Evolutionary conservation across 1,140 invertebrate genomes (phyloP).

Genomic region (Anoplophora glabripennis): DNA sequence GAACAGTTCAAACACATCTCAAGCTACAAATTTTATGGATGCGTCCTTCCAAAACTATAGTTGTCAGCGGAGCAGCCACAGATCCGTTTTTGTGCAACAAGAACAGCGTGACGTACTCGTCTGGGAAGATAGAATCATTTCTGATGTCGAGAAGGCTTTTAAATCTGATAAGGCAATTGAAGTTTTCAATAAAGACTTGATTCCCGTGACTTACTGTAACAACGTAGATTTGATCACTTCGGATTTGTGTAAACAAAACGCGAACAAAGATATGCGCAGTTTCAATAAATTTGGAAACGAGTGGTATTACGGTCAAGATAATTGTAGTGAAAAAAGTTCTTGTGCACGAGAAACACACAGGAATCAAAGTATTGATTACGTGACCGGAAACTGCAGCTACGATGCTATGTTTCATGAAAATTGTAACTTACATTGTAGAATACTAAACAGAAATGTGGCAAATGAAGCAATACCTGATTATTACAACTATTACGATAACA

Average conservation of each 20-base stretch:
- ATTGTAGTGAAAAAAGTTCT: slow-evolving; percentile 32
- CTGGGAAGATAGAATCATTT: slow-evolving; percentile 4
- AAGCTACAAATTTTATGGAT: not conserved
- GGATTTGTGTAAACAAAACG: slow-evolving; percentile 25
- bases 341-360: slow-evolving; percentile 39
- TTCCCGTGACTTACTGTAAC: slow-evolving; percentile 37
- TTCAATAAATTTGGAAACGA: slow-evolving; percentile 29
- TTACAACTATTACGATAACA: slow-evolving; percentile 6
- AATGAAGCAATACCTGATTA: slow-evolving; percentile 1
- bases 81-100: not conserved
- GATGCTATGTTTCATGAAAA: not conserved
- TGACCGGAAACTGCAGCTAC: slow-evolving; percentile 14
- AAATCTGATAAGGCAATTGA: slow-evolving; percentile 39
- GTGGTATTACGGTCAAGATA: slow-evolving; percentile 26
- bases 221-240: slow-evolving; percentile 31
- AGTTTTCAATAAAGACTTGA: slow-evolving; percentile 38
- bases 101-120: slow-evolving; percentile 1
- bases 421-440: not conserved
- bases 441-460: not conserved
- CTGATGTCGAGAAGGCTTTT: slow-evolving; percentile 12
- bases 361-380: not conserved
- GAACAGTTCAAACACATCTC: not conserved
- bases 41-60: too few relatives aligned
- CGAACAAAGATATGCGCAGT: slow-evolving; percentile 22
- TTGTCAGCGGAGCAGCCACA: not conserved